These are phyloP conservation scores for Silurus asotus DNA, from an alignment of 2,113 vertebrate species.

Conservation along the genomic window DNA sequence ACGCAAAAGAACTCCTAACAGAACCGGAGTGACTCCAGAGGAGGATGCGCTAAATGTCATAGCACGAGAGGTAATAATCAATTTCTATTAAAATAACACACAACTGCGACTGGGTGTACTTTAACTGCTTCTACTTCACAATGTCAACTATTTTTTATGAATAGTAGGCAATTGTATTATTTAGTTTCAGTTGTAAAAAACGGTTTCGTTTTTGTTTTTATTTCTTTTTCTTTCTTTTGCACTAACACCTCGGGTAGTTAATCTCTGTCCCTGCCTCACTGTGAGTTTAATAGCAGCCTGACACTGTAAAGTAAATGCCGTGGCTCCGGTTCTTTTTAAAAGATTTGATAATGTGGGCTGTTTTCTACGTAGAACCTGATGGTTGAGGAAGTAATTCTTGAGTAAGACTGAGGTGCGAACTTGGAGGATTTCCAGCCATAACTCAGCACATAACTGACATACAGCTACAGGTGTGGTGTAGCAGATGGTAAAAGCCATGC, in stretches of 20 bases:
- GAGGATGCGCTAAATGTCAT: conserved; percentile 89
- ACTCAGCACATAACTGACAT: conserved; percentile 22
- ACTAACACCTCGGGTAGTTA: no score
- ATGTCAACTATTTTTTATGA: not conserved
- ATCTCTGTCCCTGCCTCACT: not conserved
- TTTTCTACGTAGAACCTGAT: not conserved
- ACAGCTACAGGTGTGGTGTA: conserved; percentile 36
- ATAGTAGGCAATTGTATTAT: not conserved
- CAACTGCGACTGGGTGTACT: not conserved
- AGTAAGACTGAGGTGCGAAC: conserved; percentile 3
- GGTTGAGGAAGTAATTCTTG: not conserved
- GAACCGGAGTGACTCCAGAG: conserved; percentile 85
- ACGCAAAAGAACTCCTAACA: conserved; percentile 83
- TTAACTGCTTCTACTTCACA: not conserved
- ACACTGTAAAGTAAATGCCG: not conserved
- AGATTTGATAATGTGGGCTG: not conserved
- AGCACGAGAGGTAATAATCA: conserved; percentile 81
- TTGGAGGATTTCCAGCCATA: conserved; percentile 18
- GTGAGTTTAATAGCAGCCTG: no score
- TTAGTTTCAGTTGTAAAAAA: not conserved
- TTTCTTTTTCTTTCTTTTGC: no score
- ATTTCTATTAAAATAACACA: not conserved
- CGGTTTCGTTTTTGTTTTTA: not conserved
- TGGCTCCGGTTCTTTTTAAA: not conserved
- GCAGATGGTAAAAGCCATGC: conserved; percentile 50